Conservation (phyloP, 2,113 vertebrate genomes). For the Cercopithecus mona region DNA sequence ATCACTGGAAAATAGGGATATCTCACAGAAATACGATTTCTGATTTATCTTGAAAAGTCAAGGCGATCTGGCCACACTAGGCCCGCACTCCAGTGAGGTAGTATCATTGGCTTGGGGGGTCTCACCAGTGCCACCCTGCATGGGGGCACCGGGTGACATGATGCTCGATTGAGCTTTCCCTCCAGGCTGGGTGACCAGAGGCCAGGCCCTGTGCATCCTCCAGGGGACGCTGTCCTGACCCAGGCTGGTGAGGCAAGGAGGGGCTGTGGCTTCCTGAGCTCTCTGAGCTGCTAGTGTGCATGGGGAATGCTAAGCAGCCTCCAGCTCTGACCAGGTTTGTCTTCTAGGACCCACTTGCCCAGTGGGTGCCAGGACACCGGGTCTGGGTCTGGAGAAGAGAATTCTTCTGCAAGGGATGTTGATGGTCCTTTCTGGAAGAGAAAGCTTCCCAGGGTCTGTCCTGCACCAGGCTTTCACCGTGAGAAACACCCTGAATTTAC, state of each 20-base stretch:
- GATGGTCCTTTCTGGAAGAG: background rate
- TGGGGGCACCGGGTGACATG: background rate
- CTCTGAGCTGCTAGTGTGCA: accelerated
- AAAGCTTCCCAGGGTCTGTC: background rate
- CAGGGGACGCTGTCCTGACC: too few relatives aligned
- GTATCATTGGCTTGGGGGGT: background rate
- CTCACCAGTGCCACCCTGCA: background rate
- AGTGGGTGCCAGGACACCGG: background rate
- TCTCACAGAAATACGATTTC: background rate
- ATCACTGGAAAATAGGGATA: background rate
- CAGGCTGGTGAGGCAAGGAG: accelerated
- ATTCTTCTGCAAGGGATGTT: background rate
- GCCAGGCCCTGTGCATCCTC: background rate
- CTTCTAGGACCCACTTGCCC: background rate
- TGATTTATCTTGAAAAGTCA: background rate
- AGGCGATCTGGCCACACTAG: background rate
- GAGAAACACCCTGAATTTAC: background rate
- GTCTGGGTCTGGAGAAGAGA: background rate
- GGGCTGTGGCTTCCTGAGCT: accelerated
- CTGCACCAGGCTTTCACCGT: background rate
- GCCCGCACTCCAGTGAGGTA: background rate
- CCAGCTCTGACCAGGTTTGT: background rate
- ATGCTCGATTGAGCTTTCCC: background rate
- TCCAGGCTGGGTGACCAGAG: background rate
- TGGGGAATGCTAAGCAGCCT: background rate